Conservation (phyloP, 2,797 vertebrate genomes). For the Aeoliscus strigatus region DNA sequence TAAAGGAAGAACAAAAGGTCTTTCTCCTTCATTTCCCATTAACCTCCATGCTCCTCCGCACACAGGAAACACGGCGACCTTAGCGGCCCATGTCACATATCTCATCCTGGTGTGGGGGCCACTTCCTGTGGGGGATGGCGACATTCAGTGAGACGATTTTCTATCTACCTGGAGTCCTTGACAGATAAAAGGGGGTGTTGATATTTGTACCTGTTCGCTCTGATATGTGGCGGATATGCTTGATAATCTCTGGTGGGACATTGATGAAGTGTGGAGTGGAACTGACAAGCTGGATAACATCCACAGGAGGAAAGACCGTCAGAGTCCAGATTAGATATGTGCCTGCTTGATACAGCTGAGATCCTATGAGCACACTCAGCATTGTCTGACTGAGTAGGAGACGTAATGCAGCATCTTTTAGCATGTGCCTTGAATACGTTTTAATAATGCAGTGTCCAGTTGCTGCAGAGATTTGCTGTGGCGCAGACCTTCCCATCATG, state of each 20-base stretch:
- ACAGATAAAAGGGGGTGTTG: conserved; percentile 67
- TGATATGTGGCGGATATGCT: conserved; percentile 43
- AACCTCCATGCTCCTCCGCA: conserved; percentile 63
- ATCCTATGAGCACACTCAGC: conserved; percentile 24
- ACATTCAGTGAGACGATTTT: conserved; percentile 23
- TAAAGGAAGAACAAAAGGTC: conserved; percentile 70
- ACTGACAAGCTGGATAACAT: conserved; percentile 56
- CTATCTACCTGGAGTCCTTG: conserved; percentile 64
- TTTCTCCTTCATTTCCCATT: conserved; percentile 71
- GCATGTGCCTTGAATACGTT: conserved; percentile 43
- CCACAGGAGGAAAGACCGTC: conserved; percentile 28
- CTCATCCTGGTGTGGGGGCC: conserved; percentile 59
- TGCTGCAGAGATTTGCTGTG: conserved; percentile 22
- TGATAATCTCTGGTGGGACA: conserved; percentile 47
- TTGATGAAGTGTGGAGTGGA: conserved; percentile 56
- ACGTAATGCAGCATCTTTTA: conserved; percentile 16
- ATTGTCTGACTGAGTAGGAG: conserved; percentile 11
- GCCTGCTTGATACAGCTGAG: conserved; percentile 44
- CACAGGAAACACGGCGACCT: conserved; percentile 68
- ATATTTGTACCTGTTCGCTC: conserved; percentile 50
- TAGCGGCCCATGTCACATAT: conserved; percentile 68
- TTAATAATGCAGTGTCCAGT: conserved; percentile 29
- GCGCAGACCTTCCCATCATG: conserved; percentile 18
- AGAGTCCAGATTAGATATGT: conserved; percentile 42
- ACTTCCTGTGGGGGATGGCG: conserved; percentile 53